These are phyloP conservation scores for Philopedon plagiatum DNA, from an alignment of 2,888 invertebrate species.

Conservation along the genomic window DNA sequence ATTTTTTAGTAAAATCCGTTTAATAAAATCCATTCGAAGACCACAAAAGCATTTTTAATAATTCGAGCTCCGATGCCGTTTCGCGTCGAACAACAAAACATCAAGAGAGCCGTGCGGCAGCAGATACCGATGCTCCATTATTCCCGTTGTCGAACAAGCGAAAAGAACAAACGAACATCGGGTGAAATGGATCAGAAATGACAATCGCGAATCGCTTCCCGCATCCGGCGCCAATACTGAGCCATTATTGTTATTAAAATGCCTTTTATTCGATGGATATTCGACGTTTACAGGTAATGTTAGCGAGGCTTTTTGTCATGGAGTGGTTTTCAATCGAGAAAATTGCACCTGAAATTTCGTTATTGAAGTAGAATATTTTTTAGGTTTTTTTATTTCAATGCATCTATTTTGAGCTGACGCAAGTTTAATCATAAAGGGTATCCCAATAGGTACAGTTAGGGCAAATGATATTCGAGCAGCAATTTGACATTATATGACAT, in stretches of 20 bases:
- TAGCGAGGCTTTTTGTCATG: slow-evolving; percentile 20
- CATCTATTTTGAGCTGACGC: too few relatives aligned
- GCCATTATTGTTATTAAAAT: slow-evolving; percentile 60
- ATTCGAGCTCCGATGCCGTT: slow-evolving; percentile 24
- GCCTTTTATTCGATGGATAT: slow-evolving; percentile 52
- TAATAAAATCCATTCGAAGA: slow-evolving; percentile 19
- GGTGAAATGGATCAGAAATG: slow-evolving; percentile 60
- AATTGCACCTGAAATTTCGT: neutral
- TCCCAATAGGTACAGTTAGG: too few relatives aligned
- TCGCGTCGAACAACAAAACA: slow-evolving; percentile 36
- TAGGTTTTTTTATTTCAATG: neutral
- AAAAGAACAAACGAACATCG: slow-evolving; percentile 58
- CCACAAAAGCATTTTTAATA: slow-evolving; percentile 39
- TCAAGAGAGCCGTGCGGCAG: slow-evolving; percentile 33
- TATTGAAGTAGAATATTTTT: too few relatives aligned
- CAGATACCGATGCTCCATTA: slow-evolving; percentile 51
- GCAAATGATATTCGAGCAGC: too few relatives aligned
- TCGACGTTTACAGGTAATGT: slow-evolving; percentile 33
- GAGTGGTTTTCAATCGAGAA: neutral
- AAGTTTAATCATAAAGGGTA: too few relatives aligned
- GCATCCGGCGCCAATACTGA: slow-evolving; percentile 51
- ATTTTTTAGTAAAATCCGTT: too few relatives aligned
- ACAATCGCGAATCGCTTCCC: slow-evolving; percentile 55
- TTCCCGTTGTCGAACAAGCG: slow-evolving; percentile 46
- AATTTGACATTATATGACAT: too few relatives aligned